A percentile compares a stretch with the other conserved stretches of the same genome.
Conservation (phyloP, 2,797 vertebrate genomes). For the Geotrypetes seraphini region DNA sequence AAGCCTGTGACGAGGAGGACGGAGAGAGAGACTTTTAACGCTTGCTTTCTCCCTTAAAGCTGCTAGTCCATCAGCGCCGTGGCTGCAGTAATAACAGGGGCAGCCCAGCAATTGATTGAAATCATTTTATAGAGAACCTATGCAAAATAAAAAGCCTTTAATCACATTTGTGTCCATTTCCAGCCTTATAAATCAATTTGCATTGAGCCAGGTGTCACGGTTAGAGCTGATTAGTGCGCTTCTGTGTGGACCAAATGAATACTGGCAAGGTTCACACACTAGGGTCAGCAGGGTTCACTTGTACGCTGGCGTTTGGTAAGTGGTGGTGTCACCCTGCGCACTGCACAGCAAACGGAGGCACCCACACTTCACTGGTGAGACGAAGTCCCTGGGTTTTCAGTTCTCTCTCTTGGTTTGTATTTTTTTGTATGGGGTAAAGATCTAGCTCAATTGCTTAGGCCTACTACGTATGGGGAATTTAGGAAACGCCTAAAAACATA, state of each 20-base stretch:
- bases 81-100: slow-evolving; percentile 7
- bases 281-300: slow-evolving; percentile 30
- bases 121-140: slow-evolving; percentile 60
- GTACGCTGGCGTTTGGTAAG: neutral
- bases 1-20: neutral
- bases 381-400: no score
- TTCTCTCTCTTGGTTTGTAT: no score
- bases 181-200: slow-evolving; percentile 66
- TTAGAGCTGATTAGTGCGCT: slow-evolving; percentile 56
- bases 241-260: slow-evolving; percentile 54
- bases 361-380: no score
- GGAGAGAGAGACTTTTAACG: neutral
- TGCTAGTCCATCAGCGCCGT: neutral
- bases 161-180: slow-evolving; percentile 69
- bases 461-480: no score
- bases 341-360: no score
- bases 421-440: no score
- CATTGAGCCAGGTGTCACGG: slow-evolving; percentile 58
- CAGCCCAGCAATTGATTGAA: slow-evolving; percentile 51
- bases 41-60: neutral
- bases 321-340: no score
- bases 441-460: no score
- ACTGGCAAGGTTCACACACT: slow-evolving; percentile 31
- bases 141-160: slow-evolving; percentile 65
- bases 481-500: no score